Evolutionary conservation across 2,888 invertebrate species (phyloP).

Genomic region (Macrosoma leucophasiata): DNA sequence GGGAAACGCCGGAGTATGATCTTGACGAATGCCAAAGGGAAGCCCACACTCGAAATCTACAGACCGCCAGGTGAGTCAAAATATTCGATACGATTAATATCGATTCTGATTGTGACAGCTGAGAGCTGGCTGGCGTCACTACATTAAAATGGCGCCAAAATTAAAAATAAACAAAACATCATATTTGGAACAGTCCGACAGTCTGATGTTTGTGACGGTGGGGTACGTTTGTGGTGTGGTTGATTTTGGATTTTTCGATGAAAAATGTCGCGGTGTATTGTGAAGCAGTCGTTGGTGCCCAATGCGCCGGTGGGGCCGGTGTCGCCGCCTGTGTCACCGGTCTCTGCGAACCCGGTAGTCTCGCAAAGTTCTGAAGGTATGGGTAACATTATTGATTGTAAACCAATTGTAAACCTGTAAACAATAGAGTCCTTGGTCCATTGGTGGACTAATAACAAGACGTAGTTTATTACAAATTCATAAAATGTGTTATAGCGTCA

Average conservation of each 20-base stretch:
- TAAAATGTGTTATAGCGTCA: too few relatives aligned
- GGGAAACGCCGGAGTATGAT: conserved; percentile 85
- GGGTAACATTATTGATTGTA: too few relatives aligned
- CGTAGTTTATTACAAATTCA: too few relatives aligned
- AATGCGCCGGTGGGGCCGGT: conserved; percentile 20
- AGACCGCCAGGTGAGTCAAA: conserved; percentile 86
- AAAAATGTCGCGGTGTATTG: conserved; percentile 66
- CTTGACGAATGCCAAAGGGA: conserved; percentile 80
- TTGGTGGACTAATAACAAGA: too few relatives aligned
- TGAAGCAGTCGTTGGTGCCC: conserved; percentile 57
- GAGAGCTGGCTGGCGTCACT: conserved; percentile 49
- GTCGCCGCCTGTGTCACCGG: conserved; percentile 32
- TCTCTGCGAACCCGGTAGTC: conserved; percentile 6
- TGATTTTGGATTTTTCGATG: conserved; percentile 33
- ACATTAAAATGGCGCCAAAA: conserved; percentile 64
- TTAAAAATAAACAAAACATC: conserved; percentile 73
- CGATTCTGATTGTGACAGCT: conserved; percentile 32
- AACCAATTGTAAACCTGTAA: too few relatives aligned
- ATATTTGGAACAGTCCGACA: conserved; percentile 68
- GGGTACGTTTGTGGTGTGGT: conserved; percentile 46
- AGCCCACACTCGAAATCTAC: conserved; percentile 92
- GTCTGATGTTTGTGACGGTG: conserved; percentile 65
- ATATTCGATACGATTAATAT: conserved; percentile 16
- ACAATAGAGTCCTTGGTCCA: too few relatives aligned
- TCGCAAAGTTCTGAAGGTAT: too few relatives aligned